A percentile compares a stretch with the other conserved stretches of the same genome.
phyloP scores from a whole-genome alignment of 2,888 invertebrate genomes.

The Matsumyia berberina region DNA sequence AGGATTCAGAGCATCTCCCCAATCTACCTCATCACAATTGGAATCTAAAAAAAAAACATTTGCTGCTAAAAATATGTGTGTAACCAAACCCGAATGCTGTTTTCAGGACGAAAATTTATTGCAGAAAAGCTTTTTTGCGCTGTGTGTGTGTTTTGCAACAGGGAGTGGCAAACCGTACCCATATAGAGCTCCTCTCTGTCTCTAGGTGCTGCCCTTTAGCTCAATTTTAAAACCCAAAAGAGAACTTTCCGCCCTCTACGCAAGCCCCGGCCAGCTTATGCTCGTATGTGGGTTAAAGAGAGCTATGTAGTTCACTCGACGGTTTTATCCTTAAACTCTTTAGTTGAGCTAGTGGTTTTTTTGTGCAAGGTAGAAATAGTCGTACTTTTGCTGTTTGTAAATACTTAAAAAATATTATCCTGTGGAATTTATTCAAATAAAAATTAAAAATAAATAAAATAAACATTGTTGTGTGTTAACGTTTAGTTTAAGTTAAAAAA shows the following conservation, averaged over 20 bases:
- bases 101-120: constrained; percentile 49
- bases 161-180: constrained; percentile 68
- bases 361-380: constrained; percentile 72
- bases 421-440: constrained; percentile 41
- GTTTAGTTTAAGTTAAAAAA: too few species aligned
- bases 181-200: constrained; percentile 17
- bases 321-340: constrained; percentile 65
- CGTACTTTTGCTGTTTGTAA: constrained; percentile 70
- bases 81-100: constrained; percentile 40
- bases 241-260: constrained; percentile 55
- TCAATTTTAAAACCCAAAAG: constrained; percentile 21
- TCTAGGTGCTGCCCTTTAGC: constrained; percentile 40
- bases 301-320: constrained; percentile 61
- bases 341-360: constrained; percentile 68
- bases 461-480: not conserved
- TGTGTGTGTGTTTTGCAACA: constrained; percentile 57
- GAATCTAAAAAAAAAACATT: constrained; percentile 52
- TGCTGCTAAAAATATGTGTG: constrained; percentile 35
- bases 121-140: constrained; percentile 54
- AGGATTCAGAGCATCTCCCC: constrained; percentile 52
- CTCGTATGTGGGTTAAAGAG: constrained; percentile 71
- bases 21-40: constrained; percentile 57
- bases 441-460: not conserved
- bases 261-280: constrained; percentile 40
- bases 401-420: constrained; percentile 45